Evolutionary conservation across 2,797 vertebrate genomes (phyloP), one percentile per base, ranked within the genome.

Genomic region (Distichodus sexfasciatus): DNA sequence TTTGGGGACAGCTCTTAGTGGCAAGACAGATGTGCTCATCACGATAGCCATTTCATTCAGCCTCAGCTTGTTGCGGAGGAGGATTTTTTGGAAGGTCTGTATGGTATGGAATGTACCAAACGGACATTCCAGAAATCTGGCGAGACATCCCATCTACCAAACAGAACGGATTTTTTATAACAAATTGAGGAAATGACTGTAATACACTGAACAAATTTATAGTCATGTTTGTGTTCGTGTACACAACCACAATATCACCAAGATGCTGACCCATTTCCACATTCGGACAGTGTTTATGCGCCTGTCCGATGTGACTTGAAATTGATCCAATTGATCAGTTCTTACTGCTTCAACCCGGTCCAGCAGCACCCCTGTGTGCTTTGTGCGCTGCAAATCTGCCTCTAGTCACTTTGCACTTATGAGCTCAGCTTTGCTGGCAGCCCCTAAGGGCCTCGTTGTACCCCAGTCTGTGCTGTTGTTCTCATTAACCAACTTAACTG

Each of bases 1-100:
- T 35, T 57, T 63, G 6, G 71, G 57, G 71, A 65, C 40, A 33
- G 6, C 26, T 69, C 26, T 47, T 31, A 74, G 50, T 72, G 69
- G 50, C 76, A 58, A 61, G 55, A 63, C 76, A 75, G 71, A 81
- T 74, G 79, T 66, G 57, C n/a, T n/a, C n/a, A 33, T 33, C 26
- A 81, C 71, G 78, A 76, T 72, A 53, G 76, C 38, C 38, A 66
- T 65, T 76, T 75, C 41, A 75, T 72, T 43, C 64, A 55, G 64
- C 24, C 51, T 14, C 7, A 38, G 9, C 14, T 21, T 60, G 17
- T 62, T 35, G 48, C 58, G 55, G 57, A 54, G 24, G 63, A 41
- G 69, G 53, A 11, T 21, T 57, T 72, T 72, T 63, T 65, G 57
- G 55, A 72, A 57, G 47, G 6, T 41, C 46, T 1, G 41, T 31